A percentile compares a stretch with the other conserved stretches of the same genome.
These are phyloP conservation scores for Platycercus adscitus DNA, from an alignment of 2,113 vertebrate genomes.

Conservation along the genomic window DNA sequence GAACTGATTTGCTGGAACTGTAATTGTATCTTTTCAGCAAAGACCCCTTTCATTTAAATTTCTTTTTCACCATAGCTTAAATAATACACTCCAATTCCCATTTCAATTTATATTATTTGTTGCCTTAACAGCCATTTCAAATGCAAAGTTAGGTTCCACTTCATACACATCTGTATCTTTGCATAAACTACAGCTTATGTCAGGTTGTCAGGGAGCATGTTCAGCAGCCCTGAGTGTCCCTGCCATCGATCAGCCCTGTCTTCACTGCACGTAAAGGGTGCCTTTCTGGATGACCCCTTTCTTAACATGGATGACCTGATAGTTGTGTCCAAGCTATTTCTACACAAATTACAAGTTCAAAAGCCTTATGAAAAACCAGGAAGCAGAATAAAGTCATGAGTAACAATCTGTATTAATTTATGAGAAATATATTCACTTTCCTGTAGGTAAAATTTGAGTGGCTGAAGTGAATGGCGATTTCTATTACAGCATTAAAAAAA, in stretches of 20 bases:
- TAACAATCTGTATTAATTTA: neutral
- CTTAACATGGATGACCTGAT: neutral
- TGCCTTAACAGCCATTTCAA: neutral
- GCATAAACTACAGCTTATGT: neutral
- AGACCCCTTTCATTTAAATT: neutral
- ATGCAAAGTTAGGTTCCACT: neutral
- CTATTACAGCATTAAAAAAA: neutral
- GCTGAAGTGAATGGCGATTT: neutral
- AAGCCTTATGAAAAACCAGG: neutral
- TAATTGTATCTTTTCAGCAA: neutral
- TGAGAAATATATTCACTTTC: neutral
- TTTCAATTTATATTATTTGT: neutral
- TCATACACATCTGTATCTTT: neutral
- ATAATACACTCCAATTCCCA: neutral
- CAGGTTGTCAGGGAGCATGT: neutral
- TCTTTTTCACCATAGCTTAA: neutral
- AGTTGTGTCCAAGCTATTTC: neutral
- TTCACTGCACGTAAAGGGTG: neutral
- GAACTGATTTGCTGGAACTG: neutral
- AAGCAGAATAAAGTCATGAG: neutral
- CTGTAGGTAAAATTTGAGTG: neutral
- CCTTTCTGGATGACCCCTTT: neutral
- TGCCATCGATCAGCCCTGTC: fast-evolving
- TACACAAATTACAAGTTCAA: neutral
- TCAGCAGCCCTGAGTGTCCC: neutral